Percentiles rank a stretch among this genome's conserved stretches.
Evolutionary conservation across 2,888 invertebrate species (phyloP).

Genomic region (Operophtera brumata): DNA sequence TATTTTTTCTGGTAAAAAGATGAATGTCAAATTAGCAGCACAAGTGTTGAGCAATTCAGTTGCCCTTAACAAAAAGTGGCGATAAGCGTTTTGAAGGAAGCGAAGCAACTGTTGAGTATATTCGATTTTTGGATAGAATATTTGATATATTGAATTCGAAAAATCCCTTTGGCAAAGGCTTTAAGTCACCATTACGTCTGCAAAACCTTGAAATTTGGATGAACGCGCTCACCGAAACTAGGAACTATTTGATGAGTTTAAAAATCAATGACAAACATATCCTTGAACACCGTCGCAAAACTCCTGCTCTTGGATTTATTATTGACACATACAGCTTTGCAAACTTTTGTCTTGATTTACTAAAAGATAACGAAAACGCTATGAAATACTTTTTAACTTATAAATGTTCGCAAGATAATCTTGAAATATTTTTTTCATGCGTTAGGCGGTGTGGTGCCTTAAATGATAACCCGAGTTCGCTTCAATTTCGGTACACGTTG

Average conservation of each 20-base stretch:
- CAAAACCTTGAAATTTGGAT: conserved; percentile 15
- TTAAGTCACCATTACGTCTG: conserved; percentile 22
- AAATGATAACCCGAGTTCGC: no score
- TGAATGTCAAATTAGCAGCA: no score
- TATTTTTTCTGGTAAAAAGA: no score
- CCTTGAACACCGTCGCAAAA: conserved; percentile 14
- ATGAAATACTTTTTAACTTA: conserved; percentile 16
- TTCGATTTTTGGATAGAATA: conserved; percentile 15
- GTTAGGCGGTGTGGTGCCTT: no score
- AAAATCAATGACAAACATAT: conserved; percentile 15
- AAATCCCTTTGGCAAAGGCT: conserved; percentile 22
- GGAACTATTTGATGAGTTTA: conserved; percentile 6
- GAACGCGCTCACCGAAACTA: conserved; percentile 5
- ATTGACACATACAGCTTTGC: not conserved
- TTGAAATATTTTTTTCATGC: no score
- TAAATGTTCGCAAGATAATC: no score
- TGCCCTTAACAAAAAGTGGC: conserved; percentile 3
- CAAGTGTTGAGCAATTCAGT: no score
- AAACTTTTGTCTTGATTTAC: not conserved
- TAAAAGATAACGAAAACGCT: not conserved
- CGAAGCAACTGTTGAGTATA: conserved; percentile 25
- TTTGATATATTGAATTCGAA: conserved; percentile 23
- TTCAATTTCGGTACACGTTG: conserved; percentile 19
- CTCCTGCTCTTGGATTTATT: conserved; percentile 8
- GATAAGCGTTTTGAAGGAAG: conserved; percentile 13